Base-by-base conservation (phyloP, 2,888 invertebrate genomes). In the Heliconius hortense region DNA sequence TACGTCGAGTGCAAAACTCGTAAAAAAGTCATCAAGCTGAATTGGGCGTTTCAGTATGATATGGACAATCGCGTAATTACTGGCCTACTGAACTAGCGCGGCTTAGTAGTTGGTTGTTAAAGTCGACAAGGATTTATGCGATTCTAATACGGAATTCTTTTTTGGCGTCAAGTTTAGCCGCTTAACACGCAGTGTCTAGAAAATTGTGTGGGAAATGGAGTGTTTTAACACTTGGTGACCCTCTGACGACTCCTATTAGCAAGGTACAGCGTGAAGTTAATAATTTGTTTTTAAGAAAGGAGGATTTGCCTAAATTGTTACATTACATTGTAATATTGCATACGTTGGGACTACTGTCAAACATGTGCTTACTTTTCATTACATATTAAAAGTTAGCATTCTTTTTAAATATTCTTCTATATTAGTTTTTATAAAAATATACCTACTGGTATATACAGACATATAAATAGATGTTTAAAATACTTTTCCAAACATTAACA, bases 11-110 rank as follows among this genome's bases (percentile, higher is more conserved):
- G 87, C 87, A 87, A 86, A 88, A 89, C 89, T 92, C 92, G 90
- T 93, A 93, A 93, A 93, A 92, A 90, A 90, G 90, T 90, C 91
- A 88, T 92, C 92, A 91, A 90, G 85, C 82, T 85, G 89, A 92
- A 92, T 92, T 92, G 92, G 91, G 89, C 89, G 87, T 88, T 92
- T 87, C 85, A 85, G 89, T 89, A 90, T 91, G 90, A 91, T 91
- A 86, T 81, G 86, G 87, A 88, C 90, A 88, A 90, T 89, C 89
- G 78, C 82, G 87, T 90, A 89, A 90, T 90, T 90, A 86, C 82
- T 81, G 78, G 75, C 71, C 82, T 80, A 77, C 80, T 76, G 80
- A 78, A n/a, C 28, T 69, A 31, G 35, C 35, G 11, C 5, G 64
- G 56, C 15, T 64, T 31, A 24, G 35, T 60, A 28, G 31, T 69